These are phyloP conservation scores for Aphelocoma coerulescens DNA, from an alignment of 2,113 vertebrate species.

Conservation along the genomic window DNA sequence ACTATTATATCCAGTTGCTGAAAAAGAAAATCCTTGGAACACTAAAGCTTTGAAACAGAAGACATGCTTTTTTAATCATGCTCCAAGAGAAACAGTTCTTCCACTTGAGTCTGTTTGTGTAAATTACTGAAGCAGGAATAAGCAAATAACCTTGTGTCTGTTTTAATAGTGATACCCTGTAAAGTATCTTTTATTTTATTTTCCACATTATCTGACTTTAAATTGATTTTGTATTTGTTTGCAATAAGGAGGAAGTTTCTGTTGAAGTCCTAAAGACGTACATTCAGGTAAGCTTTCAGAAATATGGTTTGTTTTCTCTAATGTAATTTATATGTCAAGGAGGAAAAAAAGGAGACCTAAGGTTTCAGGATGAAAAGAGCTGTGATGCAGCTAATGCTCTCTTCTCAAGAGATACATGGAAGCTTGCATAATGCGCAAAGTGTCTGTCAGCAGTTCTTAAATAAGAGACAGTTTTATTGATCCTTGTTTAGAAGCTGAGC, in stretches of 20 bases:
- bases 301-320: neutral
- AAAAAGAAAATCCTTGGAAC: neutral
- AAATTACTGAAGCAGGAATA: neutral
- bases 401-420: neutral
- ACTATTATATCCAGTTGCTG: neutral
- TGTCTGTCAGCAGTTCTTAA: neutral
- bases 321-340: neutral
- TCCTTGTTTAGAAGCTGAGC: neutral
- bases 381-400: neutral
- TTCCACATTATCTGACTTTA: neutral
- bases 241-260: slow-evolving; percentile 84
- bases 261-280: slow-evolving; percentile 87
- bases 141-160: neutral
- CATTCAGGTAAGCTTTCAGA: slow-evolving; percentile 77
- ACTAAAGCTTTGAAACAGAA: neutral
- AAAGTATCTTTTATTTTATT: neutral
- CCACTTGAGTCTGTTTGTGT: neutral
- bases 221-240: slow-evolving; percentile 29
- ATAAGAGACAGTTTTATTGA: neutral
- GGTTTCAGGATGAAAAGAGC: neutral
- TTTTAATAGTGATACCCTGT: neutral
- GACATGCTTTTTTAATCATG: neutral
- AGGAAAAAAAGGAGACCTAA: neutral
- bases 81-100: neutral
- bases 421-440: neutral